Evolutionary conservation across 1,140 invertebrate genomes (phyloP), one percentile per base, ranked within the genome.

Genomic region (Drosophila navojoa): DNA sequence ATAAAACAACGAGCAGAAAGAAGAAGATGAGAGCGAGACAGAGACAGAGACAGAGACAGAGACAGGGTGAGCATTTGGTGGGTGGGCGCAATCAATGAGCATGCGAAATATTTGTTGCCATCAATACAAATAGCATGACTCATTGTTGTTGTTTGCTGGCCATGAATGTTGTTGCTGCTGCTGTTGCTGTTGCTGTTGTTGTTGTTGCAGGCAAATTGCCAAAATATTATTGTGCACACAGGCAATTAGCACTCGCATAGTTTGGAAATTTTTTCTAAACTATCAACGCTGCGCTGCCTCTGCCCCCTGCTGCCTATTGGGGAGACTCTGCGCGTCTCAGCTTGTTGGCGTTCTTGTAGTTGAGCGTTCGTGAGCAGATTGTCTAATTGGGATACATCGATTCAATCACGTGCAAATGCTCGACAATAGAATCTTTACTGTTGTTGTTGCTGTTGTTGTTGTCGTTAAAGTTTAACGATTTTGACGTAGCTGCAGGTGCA

Each of bases 361-460:
- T 64, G 70, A 38, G 35, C 25, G 62, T 50, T 79, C 84, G 84
- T 89, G 84, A 90, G 80, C 63, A 60, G 84, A 66, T 84, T 89
- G 59, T 84, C 79, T 89, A 89, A 89, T 89, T 84, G 63, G 49
- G 54, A 38, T 38, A 38, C 44, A 66, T 52, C 76, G 63, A 84
- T 89, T 79, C 73, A 90, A 89, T 89, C 84, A 89, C 84, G 84
- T 89, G 84, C 85, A 87, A 38, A 59, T 81, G 71, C 63, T 68
- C 79, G 72, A 71, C 78, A 86, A 87, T 86, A 87, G 80, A 89
- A 89, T 72, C 85, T 32, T 4, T 38, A n/a, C n/a, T n/a, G n/a
- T 77, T 69, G 19, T 22, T 22, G 19, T 22, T 22, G 19, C 3
- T 32, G 5, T 32, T 35, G 11, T 13, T 38, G 75, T 69, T 84